Conservation (phyloP, 2,113 vertebrate genomes). For the Plestiodon gilberti region DNA sequence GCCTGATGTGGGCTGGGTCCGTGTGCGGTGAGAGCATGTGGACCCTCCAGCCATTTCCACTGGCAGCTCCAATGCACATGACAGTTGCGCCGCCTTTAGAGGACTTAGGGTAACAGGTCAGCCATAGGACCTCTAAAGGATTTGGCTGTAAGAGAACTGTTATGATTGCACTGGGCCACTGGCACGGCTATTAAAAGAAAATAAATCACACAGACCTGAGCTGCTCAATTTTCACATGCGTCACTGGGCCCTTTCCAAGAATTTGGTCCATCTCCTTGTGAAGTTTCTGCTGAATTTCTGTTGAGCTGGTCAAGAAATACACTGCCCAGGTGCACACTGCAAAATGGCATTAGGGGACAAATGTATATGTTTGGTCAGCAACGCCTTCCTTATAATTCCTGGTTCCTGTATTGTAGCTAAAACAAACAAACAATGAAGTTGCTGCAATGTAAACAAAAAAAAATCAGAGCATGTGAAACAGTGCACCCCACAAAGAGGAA, state of each 20-base stretch:
- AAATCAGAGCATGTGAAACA: not conserved
- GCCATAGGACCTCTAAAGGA: too few relatives aligned
- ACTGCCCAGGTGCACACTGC: slow-evolving; percentile 95
- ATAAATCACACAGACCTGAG: slow-evolving; percentile 79
- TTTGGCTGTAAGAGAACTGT: too few relatives aligned
- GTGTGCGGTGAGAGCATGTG: too few relatives aligned
- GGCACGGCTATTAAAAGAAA: not conserved
- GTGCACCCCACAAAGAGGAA: not conserved
- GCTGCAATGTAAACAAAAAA: not conserved
- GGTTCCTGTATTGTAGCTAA: not conserved
- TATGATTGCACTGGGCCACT: not conserved
- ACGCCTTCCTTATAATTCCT: not conserved
- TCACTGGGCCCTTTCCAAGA: slow-evolving; percentile 86
- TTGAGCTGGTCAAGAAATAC: slow-evolving; percentile 90
- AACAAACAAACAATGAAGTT: not conserved
- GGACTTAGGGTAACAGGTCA: too few relatives aligned
- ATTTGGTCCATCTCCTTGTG: slow-evolving; percentile 84
- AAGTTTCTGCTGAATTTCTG: slow-evolving; percentile 90
- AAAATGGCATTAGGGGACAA: slow-evolving; percentile 29
- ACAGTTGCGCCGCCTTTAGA: too few relatives aligned
- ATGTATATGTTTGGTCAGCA: not conserved
- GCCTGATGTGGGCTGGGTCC: too few relatives aligned
- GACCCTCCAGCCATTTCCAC: too few relatives aligned
- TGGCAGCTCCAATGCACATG: too few relatives aligned
- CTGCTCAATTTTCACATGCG: slow-evolving; percentile 88